Evolutionary conservation across 2,113 vertebrate species (phyloP).

Genomic region (Cryptomyrus ogoouensis): DNA sequence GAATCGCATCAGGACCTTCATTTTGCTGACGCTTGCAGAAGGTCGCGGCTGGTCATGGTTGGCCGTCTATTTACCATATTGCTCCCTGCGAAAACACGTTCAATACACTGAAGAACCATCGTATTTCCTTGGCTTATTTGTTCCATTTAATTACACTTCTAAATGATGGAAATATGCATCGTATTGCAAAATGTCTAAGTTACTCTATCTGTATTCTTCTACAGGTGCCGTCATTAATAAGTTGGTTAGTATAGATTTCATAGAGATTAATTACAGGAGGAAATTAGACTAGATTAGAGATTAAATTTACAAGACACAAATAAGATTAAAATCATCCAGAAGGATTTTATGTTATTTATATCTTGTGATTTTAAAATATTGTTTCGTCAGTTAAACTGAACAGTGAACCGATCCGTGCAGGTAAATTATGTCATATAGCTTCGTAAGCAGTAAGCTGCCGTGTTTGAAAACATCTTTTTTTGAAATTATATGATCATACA

Average conservation of each 20-base stretch:
- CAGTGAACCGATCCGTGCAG: neutral
- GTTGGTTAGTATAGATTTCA: neutral
- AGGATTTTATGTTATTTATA: neutral
- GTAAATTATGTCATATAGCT: neutral
- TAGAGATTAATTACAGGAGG: neutral
- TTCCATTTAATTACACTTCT: neutral
- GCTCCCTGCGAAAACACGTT: neutral
- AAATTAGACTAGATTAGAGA: neutral
- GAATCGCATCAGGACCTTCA: constrained; percentile 20
- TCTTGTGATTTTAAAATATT: neutral
- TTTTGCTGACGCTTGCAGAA: constrained; percentile 10
- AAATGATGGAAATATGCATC: neutral
- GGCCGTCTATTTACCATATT: neutral
- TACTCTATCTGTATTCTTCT: neutral
- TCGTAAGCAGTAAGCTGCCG: neutral
- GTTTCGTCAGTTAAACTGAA: neutral
- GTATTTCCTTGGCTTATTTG: neutral
- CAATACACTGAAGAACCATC: neutral
- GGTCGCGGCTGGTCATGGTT: neutral
- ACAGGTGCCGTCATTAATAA: neutral
- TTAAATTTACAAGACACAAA: neutral
- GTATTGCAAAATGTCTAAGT: neutral
- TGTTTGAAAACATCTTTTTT: neutral
- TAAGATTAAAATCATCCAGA: neutral
- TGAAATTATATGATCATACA: neutral